Conservation (phyloP, 2,797 vertebrate species). For the Champsocephalus gunnari region DNA sequence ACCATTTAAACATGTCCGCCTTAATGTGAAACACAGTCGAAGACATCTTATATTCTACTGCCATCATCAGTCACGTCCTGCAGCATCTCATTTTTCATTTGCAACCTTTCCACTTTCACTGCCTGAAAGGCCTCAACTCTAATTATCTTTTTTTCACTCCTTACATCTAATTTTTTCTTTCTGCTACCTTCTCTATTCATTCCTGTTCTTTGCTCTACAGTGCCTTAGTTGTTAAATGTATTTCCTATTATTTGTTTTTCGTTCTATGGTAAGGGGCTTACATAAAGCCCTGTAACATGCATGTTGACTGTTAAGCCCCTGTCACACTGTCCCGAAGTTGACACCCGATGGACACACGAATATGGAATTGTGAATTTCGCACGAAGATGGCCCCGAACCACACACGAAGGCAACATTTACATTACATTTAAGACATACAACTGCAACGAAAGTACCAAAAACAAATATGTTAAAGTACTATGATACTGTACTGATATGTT, state of each 20-base stretch:
- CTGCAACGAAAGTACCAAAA: too few species aligned
- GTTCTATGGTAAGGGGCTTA: constrained; percentile 18
- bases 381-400: too few species aligned
- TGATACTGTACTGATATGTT: too few species aligned
- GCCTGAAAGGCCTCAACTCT: constrained; percentile 25
- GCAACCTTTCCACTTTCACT: constrained; percentile 22
- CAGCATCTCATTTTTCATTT: constrained; percentile 53
- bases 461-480: too few species aligned
- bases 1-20: constrained; percentile 26
- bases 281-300: background rate
- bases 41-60: constrained; percentile 9
- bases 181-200: background rate
- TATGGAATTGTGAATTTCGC: too few species aligned
- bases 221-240: constrained; percentile 3
- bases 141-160: constrained; percentile 31
- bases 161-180: constrained; percentile 8
- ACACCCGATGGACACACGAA: too few species aligned
- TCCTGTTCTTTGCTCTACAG: background rate
- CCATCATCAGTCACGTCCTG: constrained; percentile 52
- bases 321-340: too few species aligned
- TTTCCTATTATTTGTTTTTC: constrained; percentile 10
- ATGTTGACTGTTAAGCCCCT: background rate
- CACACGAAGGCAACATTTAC: too few species aligned
- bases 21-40: constrained; percentile 24
- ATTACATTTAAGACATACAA: too few species aligned